Conservation (phyloP, 37 sponge, comb jelly and placozoan species). For the Tethya wilhelma region DNA sequence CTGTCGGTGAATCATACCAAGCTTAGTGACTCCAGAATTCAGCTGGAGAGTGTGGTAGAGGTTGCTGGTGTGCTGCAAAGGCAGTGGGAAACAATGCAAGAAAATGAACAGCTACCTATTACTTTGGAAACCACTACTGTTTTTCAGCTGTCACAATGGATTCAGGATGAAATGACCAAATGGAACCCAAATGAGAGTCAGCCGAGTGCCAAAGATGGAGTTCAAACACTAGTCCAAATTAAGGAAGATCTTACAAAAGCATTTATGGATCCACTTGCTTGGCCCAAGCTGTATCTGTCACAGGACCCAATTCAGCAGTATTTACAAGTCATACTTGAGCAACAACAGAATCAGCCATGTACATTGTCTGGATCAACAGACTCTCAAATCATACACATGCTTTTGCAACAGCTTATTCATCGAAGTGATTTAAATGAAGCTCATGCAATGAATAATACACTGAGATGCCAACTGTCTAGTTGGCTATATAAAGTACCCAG, state of each 20-base stretch:
- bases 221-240: background rate
- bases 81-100: no score
- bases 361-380: no score
- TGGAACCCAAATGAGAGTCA: background rate
- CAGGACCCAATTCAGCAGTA: background rate
- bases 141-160: background rate
- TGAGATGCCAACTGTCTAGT: no score
- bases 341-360: background rate
- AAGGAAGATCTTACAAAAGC: background rate
- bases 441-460: background rate
- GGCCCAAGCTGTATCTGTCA: background rate
- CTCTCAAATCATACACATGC: background rate
- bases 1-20: conserved; percentile 7
- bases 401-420: background rate
- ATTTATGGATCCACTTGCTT: background rate
- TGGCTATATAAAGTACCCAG: no score
- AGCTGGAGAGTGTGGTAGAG: background rate
- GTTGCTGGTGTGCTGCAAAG: conserved; percentile 2
- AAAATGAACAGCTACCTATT: no score
- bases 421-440: background rate
- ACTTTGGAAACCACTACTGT: no score
- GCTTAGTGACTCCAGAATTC: no score
- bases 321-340: background rate
- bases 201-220: background rate
- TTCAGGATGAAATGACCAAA: background rate